phyloP scores from a whole-genome alignment of 2,797 vertebrate genomes.

The Yasuhikotakia modesta region DNA sequence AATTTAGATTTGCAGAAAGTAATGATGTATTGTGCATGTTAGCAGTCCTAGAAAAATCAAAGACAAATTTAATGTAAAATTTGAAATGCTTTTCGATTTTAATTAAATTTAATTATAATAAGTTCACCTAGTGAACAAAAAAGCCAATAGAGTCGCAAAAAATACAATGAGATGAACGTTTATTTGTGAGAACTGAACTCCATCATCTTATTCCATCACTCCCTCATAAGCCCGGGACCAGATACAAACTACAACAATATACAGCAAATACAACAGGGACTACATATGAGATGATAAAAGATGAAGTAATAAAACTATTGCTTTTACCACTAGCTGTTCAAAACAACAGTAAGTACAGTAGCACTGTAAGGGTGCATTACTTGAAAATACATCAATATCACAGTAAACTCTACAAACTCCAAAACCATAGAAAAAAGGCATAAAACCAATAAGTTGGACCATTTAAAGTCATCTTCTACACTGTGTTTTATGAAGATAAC shows the following conservation, averaged over 20 bases:
- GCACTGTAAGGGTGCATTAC: not conserved
- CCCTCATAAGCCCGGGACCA: not conserved
- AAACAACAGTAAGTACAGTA: not conserved
- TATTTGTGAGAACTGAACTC: constrained; percentile 14
- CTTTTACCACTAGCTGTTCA: not conserved
- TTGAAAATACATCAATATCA: not conserved
- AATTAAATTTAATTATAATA: constrained; percentile 7
- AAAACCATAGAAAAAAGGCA: not conserved
- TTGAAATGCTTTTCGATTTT: not conserved
- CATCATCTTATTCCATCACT: not conserved
- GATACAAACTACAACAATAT: not conserved
- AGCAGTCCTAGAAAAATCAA: not conserved
- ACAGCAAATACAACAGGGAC: constrained; percentile 8
- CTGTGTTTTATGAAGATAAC: too few relatives aligned
- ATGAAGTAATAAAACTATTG: not conserved
- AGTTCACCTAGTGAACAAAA: not conserved
- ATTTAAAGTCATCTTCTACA: not conserved
- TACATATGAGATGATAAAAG: not conserved
- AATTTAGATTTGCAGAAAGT: not conserved
- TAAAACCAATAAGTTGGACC: not conserved
- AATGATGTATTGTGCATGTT: not conserved
- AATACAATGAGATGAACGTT: constrained; percentile 16
- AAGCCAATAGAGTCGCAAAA: not conserved
- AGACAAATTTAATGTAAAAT: not conserved
- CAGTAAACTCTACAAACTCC: not conserved